These are phyloP conservation scores for Rattus norvegicus DNA, from an alignment of 2,113 vertebrate genomes.

Conservation along the genomic window DNA sequence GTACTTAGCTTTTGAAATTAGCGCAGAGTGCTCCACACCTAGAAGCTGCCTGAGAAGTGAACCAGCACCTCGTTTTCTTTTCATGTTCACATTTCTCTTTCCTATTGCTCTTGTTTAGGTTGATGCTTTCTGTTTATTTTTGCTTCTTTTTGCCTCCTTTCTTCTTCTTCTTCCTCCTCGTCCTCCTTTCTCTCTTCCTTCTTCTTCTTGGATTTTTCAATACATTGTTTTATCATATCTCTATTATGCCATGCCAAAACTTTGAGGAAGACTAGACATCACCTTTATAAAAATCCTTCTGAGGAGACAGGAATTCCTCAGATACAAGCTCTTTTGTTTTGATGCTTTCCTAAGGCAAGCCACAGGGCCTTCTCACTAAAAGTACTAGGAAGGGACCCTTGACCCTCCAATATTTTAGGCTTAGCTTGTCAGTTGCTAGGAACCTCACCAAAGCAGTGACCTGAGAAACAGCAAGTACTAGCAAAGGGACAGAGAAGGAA, in stretches of 20 bases:
- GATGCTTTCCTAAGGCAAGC: constrained; percentile 73
- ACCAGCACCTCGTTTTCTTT: constrained; percentile 61
- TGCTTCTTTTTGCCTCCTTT: constrained; percentile 57
- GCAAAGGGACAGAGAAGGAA: constrained; percentile 72
- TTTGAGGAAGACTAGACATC: not conserved
- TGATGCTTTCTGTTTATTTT: constrained; percentile 57
- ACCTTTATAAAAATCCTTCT: constrained; percentile 7
- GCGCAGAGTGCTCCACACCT: constrained; percentile 33
- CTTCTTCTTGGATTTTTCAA: constrained; percentile 68
- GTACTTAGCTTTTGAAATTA: constrained; percentile 72
- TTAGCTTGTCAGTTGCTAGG: constrained; percentile 74
- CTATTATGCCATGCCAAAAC: constrained; percentile 65
- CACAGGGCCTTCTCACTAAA: constrained; percentile 73
- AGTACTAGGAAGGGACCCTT: constrained; percentile 73
- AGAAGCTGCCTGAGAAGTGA: constrained; percentile 49
- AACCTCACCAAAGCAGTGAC: constrained; percentile 74
- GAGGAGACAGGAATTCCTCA: constrained; percentile 69
- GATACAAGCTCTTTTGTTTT: constrained; percentile 78
- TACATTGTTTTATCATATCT: constrained; percentile 68
- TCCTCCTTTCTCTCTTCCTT: not conserved
- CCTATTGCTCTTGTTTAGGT: constrained; percentile 60
- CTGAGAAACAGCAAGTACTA: constrained; percentile 73
- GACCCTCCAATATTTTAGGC: constrained; percentile 78
- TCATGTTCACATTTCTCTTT: constrained; percentile 34
- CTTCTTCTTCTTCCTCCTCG: not conserved